phyloP scores from a whole-genome alignment of 2,888 invertebrate genomes.

The Lepetodrilus schrolli region DNA sequence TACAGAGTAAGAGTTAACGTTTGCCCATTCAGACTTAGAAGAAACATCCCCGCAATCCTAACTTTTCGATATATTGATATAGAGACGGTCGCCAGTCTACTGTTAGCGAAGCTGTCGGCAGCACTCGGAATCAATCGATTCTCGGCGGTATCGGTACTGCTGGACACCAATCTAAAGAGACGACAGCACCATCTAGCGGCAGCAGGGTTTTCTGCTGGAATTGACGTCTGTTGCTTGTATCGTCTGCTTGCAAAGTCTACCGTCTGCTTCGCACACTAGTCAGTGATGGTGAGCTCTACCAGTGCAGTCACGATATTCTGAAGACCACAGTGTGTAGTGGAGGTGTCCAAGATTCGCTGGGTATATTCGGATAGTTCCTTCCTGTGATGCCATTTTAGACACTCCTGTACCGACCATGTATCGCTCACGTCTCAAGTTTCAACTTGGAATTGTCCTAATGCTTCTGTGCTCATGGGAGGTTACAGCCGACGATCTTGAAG shows the following conservation, averaged over 20 bases:
- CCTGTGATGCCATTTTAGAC: neutral
- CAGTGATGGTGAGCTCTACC: neutral
- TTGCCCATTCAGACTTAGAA: neutral
- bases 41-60: too few relatives aligned
- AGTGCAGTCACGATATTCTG: neutral
- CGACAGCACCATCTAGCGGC: constrained; percentile 14
- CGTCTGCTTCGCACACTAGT: neutral
- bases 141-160: constrained; percentile 8
- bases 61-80: too few relatives aligned
- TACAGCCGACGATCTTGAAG: neutral
- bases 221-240: constrained; percentile 20
- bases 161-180: constrained; percentile 1
- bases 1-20: neutral
- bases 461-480: neutral
- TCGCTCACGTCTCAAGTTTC: neutral
- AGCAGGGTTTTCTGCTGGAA: neutral
- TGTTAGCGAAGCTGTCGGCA: constrained; percentile 12
- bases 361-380: neutral
- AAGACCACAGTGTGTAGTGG: neutral
- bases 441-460: neutral
- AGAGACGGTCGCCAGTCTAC: too few relatives aligned
- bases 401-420: neutral
- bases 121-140: constrained; percentile 24
- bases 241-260: constrained; percentile 8
- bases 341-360: neutral